phyloP scores from a whole-genome alignment of 2,888 invertebrate genomes.

The Drosophila neotestacea region DNA sequence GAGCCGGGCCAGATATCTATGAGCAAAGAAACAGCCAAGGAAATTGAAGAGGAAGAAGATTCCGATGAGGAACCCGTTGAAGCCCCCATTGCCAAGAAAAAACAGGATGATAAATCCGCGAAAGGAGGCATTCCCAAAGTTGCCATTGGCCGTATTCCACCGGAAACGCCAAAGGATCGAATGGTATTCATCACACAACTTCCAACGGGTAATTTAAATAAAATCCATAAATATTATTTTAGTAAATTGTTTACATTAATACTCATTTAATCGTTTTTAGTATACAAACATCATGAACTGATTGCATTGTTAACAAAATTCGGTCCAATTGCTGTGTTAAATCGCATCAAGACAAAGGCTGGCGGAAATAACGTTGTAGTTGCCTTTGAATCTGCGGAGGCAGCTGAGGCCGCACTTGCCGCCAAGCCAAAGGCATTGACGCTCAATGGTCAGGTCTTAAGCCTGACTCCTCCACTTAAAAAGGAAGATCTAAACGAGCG shows the following conservation, averaged over 20 bases:
- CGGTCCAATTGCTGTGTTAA: conserved; percentile 57
- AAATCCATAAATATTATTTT: neutral
- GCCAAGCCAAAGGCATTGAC: conserved; percentile 59
- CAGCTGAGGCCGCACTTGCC: conserved; percentile 60
- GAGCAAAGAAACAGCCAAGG: neutral
- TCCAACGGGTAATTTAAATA: conserved; percentile 61
- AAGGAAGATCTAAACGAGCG: conserved; percentile 20
- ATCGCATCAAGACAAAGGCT: conserved; percentile 43
- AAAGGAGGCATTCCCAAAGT: conserved; percentile 64
- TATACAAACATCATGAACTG: conserved; percentile 60
- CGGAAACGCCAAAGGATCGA: conserved; percentile 45
- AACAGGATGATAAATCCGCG: neutral
- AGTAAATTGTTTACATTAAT: too few relatives aligned
- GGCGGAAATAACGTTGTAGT: conserved; percentile 43
- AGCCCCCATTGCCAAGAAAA: conserved; percentile 54
- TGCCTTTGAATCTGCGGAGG: conserved; percentile 61
- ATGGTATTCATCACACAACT: conserved; percentile 57
- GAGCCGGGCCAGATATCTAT: conserved; percentile 54
- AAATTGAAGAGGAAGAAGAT: conserved; percentile 16
- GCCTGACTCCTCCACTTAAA: neutral
- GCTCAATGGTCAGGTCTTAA: conserved; percentile 49
- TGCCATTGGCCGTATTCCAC: conserved; percentile 38
- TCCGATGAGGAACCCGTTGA: conserved; percentile 71
- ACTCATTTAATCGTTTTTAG: conserved; percentile 38
- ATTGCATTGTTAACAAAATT: conserved; percentile 72